Conservation (phyloP, 1,140 invertebrate species). For the Bombus picipes region DNA sequence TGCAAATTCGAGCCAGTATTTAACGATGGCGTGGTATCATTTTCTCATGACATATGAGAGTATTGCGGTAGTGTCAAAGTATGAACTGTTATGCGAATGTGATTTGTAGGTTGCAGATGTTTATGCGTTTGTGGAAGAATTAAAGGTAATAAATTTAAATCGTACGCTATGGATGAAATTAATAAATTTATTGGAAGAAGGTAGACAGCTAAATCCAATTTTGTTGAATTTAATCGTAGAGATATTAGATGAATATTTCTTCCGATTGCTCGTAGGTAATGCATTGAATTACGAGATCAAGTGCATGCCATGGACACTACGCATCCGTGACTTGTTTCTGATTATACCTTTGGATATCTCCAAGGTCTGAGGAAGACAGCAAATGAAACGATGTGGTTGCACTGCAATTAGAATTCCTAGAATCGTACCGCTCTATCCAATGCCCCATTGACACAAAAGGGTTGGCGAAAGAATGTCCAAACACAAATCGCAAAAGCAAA, state of each 20-base stretch:
- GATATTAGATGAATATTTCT: background rate
- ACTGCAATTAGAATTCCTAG: constrained; percentile 70
- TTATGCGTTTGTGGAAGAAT: background rate
- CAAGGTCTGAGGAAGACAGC: constrained; percentile 62
- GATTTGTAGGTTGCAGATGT: background rate
- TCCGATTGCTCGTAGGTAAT: background rate
- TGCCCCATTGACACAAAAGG: constrained; percentile 23
- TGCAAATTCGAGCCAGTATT: background rate
- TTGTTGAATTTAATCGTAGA: background rate
- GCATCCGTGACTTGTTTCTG: background rate
- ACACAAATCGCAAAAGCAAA: background rate
- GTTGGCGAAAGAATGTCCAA: constrained; percentile 27
- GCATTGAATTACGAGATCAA: background rate
- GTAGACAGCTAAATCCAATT: background rate
- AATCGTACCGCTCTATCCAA: constrained; percentile 62
- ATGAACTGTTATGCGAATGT: background rate
- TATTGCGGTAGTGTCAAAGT: background rate
- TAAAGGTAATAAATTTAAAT: no score
- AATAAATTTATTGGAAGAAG: no score
- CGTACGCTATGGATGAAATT: no score
- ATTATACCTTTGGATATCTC: constrained; percentile 6
- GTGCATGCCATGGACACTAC: background rate
- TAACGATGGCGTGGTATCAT: background rate
- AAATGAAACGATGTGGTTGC: constrained; percentile 64
- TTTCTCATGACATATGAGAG: background rate